phyloP scores from a whole-genome alignment of 2,797 vertebrate species.

The Orientallactaga sibirica region DNA sequence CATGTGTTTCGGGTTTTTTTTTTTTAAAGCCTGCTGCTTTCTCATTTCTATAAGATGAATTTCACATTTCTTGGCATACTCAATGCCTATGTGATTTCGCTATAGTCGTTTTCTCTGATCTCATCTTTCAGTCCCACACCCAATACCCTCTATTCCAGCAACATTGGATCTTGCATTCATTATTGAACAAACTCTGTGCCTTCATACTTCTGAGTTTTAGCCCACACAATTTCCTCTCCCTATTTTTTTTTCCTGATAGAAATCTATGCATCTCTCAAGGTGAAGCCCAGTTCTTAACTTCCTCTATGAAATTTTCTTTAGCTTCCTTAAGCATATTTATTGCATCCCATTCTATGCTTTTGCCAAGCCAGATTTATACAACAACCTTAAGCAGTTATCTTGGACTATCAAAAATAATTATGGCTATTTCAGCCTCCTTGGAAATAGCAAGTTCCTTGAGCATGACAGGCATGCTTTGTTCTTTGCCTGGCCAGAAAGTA shows the following conservation, averaged over 20 bases:
- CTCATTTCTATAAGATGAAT: constrained; percentile 31
- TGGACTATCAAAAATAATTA: not conserved
- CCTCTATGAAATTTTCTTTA: constrained; percentile 19
- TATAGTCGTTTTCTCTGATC: constrained; percentile 4
- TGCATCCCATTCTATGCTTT: constrained; percentile 26
- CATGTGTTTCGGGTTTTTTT: not conserved
- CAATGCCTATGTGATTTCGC: not conserved
- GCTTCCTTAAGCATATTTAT: not conserved
- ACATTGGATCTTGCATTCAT: not conserved
- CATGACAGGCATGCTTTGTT: not conserved
- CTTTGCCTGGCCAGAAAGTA: not conserved
- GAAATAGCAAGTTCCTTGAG: not conserved
- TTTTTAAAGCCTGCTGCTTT: not conserved
- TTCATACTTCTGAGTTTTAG: not conserved
- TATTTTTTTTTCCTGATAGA: not conserved
- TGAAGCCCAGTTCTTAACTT: not conserved
- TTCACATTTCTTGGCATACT: constrained; percentile 6
- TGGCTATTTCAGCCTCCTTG: not conserved
- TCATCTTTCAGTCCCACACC: not conserved
- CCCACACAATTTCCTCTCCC: not conserved
- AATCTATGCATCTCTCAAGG: not conserved
- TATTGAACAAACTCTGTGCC: not conserved
- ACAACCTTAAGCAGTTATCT: not conserved
- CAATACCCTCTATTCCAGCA: not conserved
- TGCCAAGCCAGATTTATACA: constrained; percentile 1